phyloP scores from a whole-genome alignment of 2,113 vertebrate species.

The Empidonax alnorum region DNA sequence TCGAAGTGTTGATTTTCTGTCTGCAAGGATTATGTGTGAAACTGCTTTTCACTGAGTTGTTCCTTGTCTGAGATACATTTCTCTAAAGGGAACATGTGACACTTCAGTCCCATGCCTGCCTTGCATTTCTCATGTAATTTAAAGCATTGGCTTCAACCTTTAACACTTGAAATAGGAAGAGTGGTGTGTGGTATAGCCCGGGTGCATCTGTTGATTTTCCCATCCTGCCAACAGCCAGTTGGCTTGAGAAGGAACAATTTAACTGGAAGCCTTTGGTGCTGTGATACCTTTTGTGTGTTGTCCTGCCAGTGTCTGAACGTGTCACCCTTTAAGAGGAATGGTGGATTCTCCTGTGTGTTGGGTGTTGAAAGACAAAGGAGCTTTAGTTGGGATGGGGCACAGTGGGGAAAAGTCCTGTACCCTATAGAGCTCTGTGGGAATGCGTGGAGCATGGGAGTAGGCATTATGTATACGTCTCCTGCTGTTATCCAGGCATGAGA shows the following conservation, averaged over 20 bases:
- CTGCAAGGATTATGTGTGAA: slow-evolving; percentile 5
- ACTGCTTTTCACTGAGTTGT: not conserved
- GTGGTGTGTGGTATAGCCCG: not conserved
- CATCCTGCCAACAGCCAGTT: not conserved
- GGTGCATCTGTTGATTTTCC: not conserved
- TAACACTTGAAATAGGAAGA: not conserved
- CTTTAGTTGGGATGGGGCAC: not conserved
- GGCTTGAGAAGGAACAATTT: not conserved
- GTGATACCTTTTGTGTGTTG: not conserved
- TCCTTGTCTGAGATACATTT: not conserved
- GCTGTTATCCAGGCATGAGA: not conserved
- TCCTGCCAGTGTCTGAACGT: not conserved
- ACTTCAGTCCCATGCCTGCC: not conserved
- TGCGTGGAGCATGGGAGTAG: accelerated
- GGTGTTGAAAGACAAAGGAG: not conserved
- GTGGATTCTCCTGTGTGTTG: not conserved
- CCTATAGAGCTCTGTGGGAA: not conserved
- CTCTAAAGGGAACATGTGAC: not conserved
- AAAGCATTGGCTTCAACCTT: slow-evolving; percentile 33
- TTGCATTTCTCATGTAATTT: not conserved
- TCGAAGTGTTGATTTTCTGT: slow-evolving; percentile 4
- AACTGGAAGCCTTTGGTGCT: not conserved
- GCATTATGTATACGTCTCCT: not conserved
- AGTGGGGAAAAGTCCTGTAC: accelerated
- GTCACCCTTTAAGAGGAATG: not conserved